Evolutionary conservation across 2,113 vertebrate genomes (phyloP).

Genomic region (Oryzias curvinotus): DNA sequence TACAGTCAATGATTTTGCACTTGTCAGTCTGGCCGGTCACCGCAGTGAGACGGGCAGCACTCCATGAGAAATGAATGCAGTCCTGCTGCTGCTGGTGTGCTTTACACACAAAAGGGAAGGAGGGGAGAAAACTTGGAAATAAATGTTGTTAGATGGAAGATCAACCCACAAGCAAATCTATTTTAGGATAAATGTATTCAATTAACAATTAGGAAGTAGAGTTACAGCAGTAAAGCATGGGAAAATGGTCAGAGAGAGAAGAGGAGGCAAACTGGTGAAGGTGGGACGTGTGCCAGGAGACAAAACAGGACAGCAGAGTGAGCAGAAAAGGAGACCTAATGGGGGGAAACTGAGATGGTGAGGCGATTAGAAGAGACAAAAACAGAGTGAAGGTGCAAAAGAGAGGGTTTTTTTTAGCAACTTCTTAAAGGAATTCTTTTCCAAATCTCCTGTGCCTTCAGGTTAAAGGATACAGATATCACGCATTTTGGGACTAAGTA

Average conservation of each 20-base stretch:
- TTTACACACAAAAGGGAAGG: too few species aligned
- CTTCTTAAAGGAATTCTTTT: too few species aligned
- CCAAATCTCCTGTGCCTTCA: constrained; percentile 27
- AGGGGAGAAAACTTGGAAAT: too few species aligned
- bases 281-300: constrained; percentile 2
- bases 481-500: constrained; percentile 35
- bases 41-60: constrained; percentile 1
- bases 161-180: too few species aligned
- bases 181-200: too few species aligned
- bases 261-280: neutral
- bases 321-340: constrained; percentile 3
- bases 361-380: constrained; percentile 30
- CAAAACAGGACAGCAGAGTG: neutral
- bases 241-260: neutral
- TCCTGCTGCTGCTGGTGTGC: too few species aligned
- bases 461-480: constrained; percentile 28
- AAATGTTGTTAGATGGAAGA: too few species aligned
- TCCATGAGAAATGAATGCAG: constrained; percentile 3
- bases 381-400: too few species aligned
- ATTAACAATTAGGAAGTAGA: neutral
- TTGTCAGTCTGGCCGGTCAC: neutral
- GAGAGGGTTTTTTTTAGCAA: too few species aligned
- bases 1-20: neutral
- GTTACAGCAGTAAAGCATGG: neutral
- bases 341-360: neutral